phyloP scores from a whole-genome alignment of 2,888 invertebrate species.

The Arctia plantaginis region DNA sequence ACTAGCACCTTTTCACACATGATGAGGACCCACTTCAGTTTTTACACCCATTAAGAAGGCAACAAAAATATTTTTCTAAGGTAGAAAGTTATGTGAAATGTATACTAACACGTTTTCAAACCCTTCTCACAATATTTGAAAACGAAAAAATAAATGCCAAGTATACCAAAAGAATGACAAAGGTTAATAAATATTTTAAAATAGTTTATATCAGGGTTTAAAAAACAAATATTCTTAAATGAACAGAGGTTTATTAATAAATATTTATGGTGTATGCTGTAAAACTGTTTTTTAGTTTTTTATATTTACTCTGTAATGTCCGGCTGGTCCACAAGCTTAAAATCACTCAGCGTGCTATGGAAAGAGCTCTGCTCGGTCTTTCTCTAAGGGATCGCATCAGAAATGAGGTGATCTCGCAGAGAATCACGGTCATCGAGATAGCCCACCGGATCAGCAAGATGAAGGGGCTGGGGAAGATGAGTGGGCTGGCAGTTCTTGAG shows the following conservation, averaged over 20 bases:
- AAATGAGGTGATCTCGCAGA: too few relatives aligned
- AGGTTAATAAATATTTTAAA: neutral
- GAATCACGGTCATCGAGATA: too few relatives aligned
- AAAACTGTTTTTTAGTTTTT: too few relatives aligned
- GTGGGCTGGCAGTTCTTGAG: too few relatives aligned
- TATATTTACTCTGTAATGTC: too few relatives aligned
- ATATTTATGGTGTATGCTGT: too few relatives aligned
- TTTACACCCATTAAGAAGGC: conserved; percentile 5
- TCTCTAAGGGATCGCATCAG: too few relatives aligned
- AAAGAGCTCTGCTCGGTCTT: too few relatives aligned
- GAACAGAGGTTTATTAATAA: neutral
- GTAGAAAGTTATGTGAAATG: neutral
- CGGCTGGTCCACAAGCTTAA: too few relatives aligned
- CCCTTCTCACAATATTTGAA: neutral
- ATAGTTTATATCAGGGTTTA: neutral
- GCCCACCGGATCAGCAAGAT: too few relatives aligned
- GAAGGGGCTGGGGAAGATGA: too few relatives aligned
- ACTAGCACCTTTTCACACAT: conserved; percentile 23
- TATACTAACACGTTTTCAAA: neutral
- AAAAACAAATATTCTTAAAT: neutral
- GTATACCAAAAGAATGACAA: neutral
- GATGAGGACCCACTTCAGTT: conserved; percentile 38
- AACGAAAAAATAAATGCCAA: neutral
- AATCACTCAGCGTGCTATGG: too few relatives aligned
- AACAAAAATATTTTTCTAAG: conserved; percentile 15